A percentile compares a stretch with the other conserved stretches of the same genome.
Conservation (phyloP, 2,113 vertebrate genomes). For the Hyaena hyaena region DNA sequence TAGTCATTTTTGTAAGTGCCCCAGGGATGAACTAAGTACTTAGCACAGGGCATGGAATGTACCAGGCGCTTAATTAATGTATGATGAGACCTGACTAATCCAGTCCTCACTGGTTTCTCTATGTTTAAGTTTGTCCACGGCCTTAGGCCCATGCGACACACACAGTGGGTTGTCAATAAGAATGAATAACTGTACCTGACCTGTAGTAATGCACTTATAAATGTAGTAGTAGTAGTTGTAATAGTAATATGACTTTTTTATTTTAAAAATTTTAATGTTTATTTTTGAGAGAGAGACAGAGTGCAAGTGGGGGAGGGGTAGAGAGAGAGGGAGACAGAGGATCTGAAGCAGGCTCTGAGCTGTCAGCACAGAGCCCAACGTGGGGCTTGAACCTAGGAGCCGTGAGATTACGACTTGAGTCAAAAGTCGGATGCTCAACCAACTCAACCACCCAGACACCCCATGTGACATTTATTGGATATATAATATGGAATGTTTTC, state of each 20-base stretch:
- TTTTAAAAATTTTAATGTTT: too few relatives aligned
- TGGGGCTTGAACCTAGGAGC: too few relatives aligned
- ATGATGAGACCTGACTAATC: fast-evolving
- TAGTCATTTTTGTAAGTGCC: not conserved
- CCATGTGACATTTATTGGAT: not conserved
- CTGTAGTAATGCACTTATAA: not conserved
- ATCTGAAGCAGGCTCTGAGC: too few relatives aligned
- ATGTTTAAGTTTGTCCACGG: not conserved
- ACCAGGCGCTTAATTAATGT: not conserved
- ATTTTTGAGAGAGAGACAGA: too few relatives aligned
- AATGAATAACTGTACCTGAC: not conserved
- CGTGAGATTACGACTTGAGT: too few relatives aligned
- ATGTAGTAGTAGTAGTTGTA: not conserved
- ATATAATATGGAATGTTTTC: not conserved
- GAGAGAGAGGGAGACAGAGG: too few relatives aligned
- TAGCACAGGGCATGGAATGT: not conserved
- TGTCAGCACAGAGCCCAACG: too few relatives aligned
- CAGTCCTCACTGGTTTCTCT: not conserved
- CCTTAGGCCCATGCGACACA: not conserved
- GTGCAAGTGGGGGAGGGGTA: too few relatives aligned
- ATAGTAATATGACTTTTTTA: not conserved
- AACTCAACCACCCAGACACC: too few relatives aligned
- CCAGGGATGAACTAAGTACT: not conserved
- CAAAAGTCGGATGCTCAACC: too few relatives aligned
- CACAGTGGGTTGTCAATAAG: too few relatives aligned